Evolutionary conservation across 1,140 invertebrate species (phyloP), one percentile per base, ranked within the genome.

Genomic region (Anastatus disparis): DNA sequence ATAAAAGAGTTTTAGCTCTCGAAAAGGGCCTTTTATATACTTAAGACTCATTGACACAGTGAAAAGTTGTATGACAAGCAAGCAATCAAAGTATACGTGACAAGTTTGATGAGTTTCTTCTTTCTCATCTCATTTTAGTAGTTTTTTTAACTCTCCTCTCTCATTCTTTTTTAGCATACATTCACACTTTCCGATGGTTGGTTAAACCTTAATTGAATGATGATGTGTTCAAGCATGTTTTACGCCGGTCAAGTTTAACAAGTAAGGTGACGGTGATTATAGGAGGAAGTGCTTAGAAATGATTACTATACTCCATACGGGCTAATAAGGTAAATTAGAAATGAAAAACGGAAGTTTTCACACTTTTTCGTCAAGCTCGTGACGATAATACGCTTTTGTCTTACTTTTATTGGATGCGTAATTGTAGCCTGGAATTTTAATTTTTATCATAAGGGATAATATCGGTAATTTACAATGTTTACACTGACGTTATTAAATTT

Each of bases 121-220:
- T 35, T 35, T 55, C 27, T n/a, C 15, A 3, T 17, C 12, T 52
- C 29, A 17, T 20, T 35, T 26, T 59, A n/a, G n/a, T n/a, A n/a
- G n/a, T n/a, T n/a, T n/a, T n/a, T n/a, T n/a, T n/a, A n/a, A n/a
- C n/a, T n/a, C n/a, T n/a, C n/a, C n/a, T n/a, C n/a, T n/a, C n/a
- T n/a, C n/a, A n/a, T n/a, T n/a, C n/a, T n/a, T n/a, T n/a, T n/a
- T n/a, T n/a, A n/a, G n/a, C n/a, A n/a, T n/a, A n/a, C n/a, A n/a
- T n/a, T n/a, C n/a, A n/a, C n/a, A n/a, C n/a, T n/a, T n/a, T n/a
- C n/a, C n/a, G n/a, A n/a, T 35, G 2, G 17, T 12, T 8, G 22
- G 42, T 59, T 42, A 40, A 12, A 22, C 3, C 8, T 9, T 59
- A 42, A 59, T 59, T 42, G 38, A 59, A 59, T 59, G 35, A 59